Base-by-base conservation (phyloP, 2,888 invertebrate species). In the Cecidostiba fungosa region DNA sequence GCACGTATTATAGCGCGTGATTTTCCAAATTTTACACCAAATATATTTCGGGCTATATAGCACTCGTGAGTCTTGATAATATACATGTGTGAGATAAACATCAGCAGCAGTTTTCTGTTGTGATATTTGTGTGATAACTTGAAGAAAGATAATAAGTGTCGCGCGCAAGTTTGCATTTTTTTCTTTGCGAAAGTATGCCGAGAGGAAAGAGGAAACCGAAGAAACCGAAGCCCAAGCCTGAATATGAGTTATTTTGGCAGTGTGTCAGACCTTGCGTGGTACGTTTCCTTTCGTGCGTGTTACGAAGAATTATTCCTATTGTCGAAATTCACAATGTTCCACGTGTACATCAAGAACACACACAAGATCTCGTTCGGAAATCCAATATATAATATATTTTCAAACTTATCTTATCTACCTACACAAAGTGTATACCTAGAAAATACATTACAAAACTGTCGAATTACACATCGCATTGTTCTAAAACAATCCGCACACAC, bases 151-250 rank as follows among this genome's bases (percentile, higher is more conserved):
- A 23, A 19, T 26, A 23, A 62, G n/a, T 62, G 26, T n/a, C 19
- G 23, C 23, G 23, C 4, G n/a, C 5, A n/a, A 8, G n/a, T n/a
- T 39, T 23, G 39, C 32, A 23, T 62, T 39, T 78, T 32, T 5
- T 14, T 29, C 8, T 36, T 16, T 5, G 14, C 39, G n/a, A 10
- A 32, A 81, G 16, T 23, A 70, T 84, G 78, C 32, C 84, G 70
- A 70, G 26, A 59, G 54, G 77, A n/a, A 77, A 81, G 84, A 87
- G 86, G 72, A 84, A 84, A 43, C 73, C 81, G 32, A 85, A 82
- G 84, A 85, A 86, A 81, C 85, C 88, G 72, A 88, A 89, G 47
- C 32, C 85, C n/a, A 88, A 89, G 54, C n/a, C 85, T n/a, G 76
- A 82, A 74, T 87, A 80, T 77, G 83, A 79, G 62, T 66, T 88